A percentile compares a stretch with the other conserved stretches of the same genome.
These are phyloP conservation scores for Plodia interpunctella DNA, from an alignment of 1,140 invertebrate genomes.

Conservation along the genomic window DNA sequence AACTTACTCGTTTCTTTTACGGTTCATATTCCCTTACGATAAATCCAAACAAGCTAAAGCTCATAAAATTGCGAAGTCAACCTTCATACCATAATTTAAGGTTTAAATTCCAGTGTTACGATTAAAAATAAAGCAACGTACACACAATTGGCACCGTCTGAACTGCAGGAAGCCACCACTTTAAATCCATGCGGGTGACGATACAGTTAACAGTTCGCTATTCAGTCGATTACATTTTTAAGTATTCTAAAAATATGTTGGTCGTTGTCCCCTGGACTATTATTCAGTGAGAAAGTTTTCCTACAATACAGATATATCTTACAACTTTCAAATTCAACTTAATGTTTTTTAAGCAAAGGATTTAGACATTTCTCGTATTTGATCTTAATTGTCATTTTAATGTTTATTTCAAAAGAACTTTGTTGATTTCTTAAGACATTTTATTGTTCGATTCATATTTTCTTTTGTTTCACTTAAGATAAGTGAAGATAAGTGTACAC, in stretches of 20 bases:
- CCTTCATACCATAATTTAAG: not conserved
- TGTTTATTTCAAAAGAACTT: too few species aligned
- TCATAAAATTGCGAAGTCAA: not conserved
- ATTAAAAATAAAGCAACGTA: conserved; percentile 24
- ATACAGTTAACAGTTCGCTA: conserved; percentile 18
- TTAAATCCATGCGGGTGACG: conserved; percentile 34
- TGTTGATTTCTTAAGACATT: too few species aligned
- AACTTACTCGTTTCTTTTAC: not conserved
- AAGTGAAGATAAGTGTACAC: too few species aligned
- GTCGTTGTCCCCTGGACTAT: not conserved
- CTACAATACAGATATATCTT: too few species aligned
- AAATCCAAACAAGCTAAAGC: conserved; percentile 26
- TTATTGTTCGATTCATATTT: too few species aligned
- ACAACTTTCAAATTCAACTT: too few species aligned
- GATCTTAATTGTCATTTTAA: too few species aligned
- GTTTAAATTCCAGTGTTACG: not conserved
- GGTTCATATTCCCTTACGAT: not conserved
- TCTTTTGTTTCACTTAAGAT: too few species aligned
- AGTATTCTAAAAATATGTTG: not conserved
- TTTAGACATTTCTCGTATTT: too few species aligned
- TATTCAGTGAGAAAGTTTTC: not conserved
- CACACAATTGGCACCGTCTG: conserved; percentile 27
- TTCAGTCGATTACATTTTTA: conserved; percentile 7
- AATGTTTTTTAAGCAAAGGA: too few species aligned
- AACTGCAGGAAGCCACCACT: conserved; percentile 22